These are phyloP conservation scores for Rhorus exstirpatorius DNA, from an alignment of 2,888 invertebrate species.

Conservation along the genomic window DNA sequence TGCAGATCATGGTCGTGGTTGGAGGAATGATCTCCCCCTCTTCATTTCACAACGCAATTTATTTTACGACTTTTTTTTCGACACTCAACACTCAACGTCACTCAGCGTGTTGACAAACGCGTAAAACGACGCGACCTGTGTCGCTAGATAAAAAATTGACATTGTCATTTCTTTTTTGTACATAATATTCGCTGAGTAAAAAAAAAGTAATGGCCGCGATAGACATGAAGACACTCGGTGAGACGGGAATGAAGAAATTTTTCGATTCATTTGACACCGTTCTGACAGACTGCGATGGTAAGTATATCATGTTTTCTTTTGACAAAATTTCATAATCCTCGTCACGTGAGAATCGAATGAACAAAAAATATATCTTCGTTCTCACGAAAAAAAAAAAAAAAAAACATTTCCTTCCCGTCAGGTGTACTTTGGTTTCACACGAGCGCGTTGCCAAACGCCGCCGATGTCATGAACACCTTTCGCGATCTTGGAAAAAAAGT, in stretches of 20 bases:
- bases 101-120: neutral
- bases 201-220: constrained; percentile 66
- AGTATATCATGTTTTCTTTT: constrained; percentile 68
- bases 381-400: too few relatives aligned
- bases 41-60: too few relatives aligned
- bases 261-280: constrained; percentile 87
- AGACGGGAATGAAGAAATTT: constrained; percentile 79
- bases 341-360: too few relatives aligned
- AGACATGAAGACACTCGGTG: constrained; percentile 63
- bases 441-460: constrained; percentile 86
- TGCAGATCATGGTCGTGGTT: too few relatives aligned
- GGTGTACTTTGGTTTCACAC: constrained; percentile 88
- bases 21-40: too few relatives aligned
- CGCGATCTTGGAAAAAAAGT: constrained; percentile 87
- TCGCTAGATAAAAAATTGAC: constrained; percentile 8
- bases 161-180: constrained; percentile 17
- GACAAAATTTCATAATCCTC: neutral
- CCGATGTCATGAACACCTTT: constrained; percentile 86
- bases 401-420: constrained; percentile 54
- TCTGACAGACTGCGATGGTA: constrained; percentile 88
- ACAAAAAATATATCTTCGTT: too few relatives aligned
- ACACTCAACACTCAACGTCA: too few relatives aligned
- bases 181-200: too few relatives aligned
- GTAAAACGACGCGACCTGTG: neutral
- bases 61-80: too few relatives aligned